Evolutionary conservation across 2,797 vertebrate genomes (phyloP).

Genomic region (Petrocephalus schoutedeni): DNA sequence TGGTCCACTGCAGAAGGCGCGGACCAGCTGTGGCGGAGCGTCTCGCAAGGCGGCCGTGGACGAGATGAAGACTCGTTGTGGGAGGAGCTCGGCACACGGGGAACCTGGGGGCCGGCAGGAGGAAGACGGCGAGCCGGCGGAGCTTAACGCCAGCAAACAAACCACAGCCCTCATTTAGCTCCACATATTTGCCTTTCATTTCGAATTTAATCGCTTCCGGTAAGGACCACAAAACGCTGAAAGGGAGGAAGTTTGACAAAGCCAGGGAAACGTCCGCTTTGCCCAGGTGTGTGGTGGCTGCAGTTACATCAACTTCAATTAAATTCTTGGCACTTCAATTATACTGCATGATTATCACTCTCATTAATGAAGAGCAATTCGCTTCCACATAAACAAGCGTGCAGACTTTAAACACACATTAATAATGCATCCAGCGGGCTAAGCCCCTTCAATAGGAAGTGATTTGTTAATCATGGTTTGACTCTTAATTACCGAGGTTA

Average conservation of each 20-base stretch:
- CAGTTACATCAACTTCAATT: constrained; percentile 36
- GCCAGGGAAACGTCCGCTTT: constrained; percentile 5
- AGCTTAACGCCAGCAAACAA: constrained; percentile 10
- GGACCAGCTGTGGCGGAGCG: constrained; percentile 28
- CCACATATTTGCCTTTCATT: constrained; percentile 35
- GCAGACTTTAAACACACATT: constrained; percentile 38
- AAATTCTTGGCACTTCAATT: constrained; percentile 32
- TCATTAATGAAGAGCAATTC: constrained; percentile 36
- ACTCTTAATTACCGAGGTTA: constrained; percentile 71
- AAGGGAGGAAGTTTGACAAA: constrained; percentile 26
- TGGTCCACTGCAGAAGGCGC: constrained; percentile 35
- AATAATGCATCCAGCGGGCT: constrained; percentile 55
- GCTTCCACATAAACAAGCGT: constrained; percentile 39
- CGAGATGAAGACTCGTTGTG: constrained; percentile 35
- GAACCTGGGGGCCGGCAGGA: constrained; percentile 44
- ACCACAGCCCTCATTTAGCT: constrained; percentile 10
- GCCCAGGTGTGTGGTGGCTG: constrained; percentile 20
- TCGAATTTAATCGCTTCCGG: constrained; percentile 31
- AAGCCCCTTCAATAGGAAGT: constrained; percentile 62
- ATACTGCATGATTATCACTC: constrained; percentile 30
- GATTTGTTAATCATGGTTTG: constrained; percentile 69
- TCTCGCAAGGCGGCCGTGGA: constrained; percentile 18
- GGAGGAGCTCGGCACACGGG: constrained; percentile 40
- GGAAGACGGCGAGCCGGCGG: constrained; percentile 20
- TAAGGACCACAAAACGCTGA: constrained; percentile 26